Base-by-base conservation (phyloP, 2,113 vertebrate genomes). In the Corynorhinus townsendii region DNA sequence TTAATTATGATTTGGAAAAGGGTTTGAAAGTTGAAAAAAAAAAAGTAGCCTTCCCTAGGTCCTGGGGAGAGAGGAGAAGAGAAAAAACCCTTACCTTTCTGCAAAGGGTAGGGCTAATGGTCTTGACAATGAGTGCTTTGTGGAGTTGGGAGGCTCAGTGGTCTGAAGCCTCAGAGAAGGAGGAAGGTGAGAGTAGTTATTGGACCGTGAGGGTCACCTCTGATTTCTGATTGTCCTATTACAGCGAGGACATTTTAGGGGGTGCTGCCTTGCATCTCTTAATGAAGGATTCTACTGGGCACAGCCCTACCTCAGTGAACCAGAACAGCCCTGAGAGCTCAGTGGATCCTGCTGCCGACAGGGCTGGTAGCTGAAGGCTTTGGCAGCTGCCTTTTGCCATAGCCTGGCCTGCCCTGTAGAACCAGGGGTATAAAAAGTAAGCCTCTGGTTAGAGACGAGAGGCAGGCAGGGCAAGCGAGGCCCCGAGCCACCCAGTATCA, bases 371-470 rank as follows among this genome's bases (percentile, higher is more conserved):
- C 47, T 49, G 76, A 52, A 95, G 86, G n/a, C 75, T 91, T 77
- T 11, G 0, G 94, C 89, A 90, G 62, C 89, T 90, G 73, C 69
- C 72, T 62, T 66, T 89, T 87, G 62, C 90, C 45, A 43, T 90
- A 90, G 68, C 68, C 20, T 87, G 45, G 52, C 80, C 75, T 96
- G 38, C 45, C 86, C 86, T 59, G 59, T 92, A 95, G 91, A 92
- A 86, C 19, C 0, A 0, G 91, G 72, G 93, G 92, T 91, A 94
- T 93, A 94, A 95, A 96, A 97, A 97, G 82, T 95, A 81, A 94
- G 71, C 85, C 86, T 96, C 38, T 59, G 91, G 93, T 93, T 94
- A 89, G 89, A 96, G 75, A 66, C 80, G 88, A 93, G 16, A 14
- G 69, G 49, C 89, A 83, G 62, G 86, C 89, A 91, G 43, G 72